Evolutionary conservation across 2,113 vertebrate species (phyloP), one percentile per base, ranked within the genome.

Genomic region (Gasterosteus nipponicus): DNA sequence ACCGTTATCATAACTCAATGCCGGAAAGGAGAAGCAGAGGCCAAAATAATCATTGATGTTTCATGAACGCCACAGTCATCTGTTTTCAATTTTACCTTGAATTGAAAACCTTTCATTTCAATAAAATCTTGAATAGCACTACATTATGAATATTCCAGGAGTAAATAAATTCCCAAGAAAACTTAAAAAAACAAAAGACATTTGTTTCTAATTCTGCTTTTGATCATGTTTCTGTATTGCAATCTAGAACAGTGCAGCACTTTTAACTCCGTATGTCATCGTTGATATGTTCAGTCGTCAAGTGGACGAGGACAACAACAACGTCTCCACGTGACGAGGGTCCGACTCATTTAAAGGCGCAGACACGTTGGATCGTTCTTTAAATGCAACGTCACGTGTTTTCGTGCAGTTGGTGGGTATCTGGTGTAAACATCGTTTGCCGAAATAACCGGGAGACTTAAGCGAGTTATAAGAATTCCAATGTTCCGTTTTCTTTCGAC

Each of bases 361-460:
- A 51, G 9, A 29, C 58, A 41, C 9, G 19, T 18, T n/a, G 26
- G 15, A 16, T 31, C 11, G 12, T 3, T 19, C 46, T 15, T 3
- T 7, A 1, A 10, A 33, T 29, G 18, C 12, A n/a, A 39, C 10
- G 1, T 9, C 4, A 26, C 3, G 10, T 18, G 3, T 54, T 66
- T 44, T 7, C 16, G 38, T 10, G 12, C 3, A 7, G 22, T 3
- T 26, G 3, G 16, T 49, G 18, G 16, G 10, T 7, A 8, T 2
- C 16, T 53, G 46, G 7, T 31, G 16, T n/a, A 0, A 18, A 33
- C 1, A 70, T 3, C 42, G 10, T 29, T n/a, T 12, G 73, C 59
- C 65, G 66, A 71, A 71, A 66, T 60, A 0, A 54, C 5, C 51
- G 75, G 14, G 19, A 70, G 6, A 75, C 42, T 35, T 44, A 3